A percentile compares a stretch with the other conserved stretches of the same genome.
Evolutionary conservation across 2,888 invertebrate species (phyloP).

Genomic region (Cylindroiulus punctatus): DNA sequence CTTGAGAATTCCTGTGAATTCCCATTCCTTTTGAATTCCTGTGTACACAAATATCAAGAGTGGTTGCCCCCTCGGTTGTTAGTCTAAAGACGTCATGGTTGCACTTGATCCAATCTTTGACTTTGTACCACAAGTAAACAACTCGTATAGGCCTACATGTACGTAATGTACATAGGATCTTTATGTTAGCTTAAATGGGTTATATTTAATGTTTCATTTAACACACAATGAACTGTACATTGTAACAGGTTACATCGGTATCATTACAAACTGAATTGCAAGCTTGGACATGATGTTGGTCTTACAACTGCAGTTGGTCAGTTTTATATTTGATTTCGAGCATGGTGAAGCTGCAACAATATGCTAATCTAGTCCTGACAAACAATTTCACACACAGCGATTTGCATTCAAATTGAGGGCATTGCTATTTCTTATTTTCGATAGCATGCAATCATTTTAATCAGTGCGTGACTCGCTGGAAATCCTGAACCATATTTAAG

Average conservation of each 20-base stretch:
- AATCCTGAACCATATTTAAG: not conserved
- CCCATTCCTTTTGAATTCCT: too few relatives aligned
- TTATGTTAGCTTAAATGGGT: not conserved
- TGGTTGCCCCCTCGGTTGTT: too few relatives aligned
- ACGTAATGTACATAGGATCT: not conserved
- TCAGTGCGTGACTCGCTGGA: slow-evolving; percentile 35
- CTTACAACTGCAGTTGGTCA: not conserved
- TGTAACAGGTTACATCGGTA: too few relatives aligned
- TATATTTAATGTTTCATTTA: not conserved
- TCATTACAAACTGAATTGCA: too few relatives aligned
- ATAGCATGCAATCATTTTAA: not conserved
- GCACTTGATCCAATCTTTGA: not conserved
- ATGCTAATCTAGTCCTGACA: not conserved
- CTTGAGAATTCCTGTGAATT: too few relatives aligned
- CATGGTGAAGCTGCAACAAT: not conserved
- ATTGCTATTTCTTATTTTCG: not conserved
- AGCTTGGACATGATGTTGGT: too few relatives aligned
- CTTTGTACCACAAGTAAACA: not conserved
- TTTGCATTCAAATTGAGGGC: slow-evolving; percentile 40
- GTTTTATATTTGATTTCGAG: not conserved
- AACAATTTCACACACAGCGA: not conserved
- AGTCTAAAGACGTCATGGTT: not conserved
- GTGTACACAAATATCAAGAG: too few relatives aligned
- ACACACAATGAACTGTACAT: too few relatives aligned
- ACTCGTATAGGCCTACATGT: too few relatives aligned